Base-by-base conservation (phyloP, 1,140 invertebrate genomes). In the Octopus bimaculoides region DNA sequence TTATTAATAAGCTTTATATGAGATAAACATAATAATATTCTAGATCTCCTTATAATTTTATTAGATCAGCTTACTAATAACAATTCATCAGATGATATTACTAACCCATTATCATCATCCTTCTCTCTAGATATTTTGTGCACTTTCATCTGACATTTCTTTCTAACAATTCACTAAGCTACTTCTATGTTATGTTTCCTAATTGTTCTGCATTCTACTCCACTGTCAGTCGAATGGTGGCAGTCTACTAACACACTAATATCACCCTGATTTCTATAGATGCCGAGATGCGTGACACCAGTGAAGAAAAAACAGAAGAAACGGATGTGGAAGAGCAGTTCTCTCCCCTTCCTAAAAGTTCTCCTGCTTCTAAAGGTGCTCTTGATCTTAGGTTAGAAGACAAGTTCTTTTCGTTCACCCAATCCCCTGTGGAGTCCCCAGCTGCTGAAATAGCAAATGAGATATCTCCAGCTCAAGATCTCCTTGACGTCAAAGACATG, bases 241-340 rank as follows among this genome's bases (percentile, higher is more conserved):
- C 74, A 6, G 74, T 66, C 41, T 56, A 78, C 77, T 66, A 56
- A 78, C 77, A 41, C 54, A 78, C 77, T 78, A 78, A 78, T 66
- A 78, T 78, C 54, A 41, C 26, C n/a, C 78, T 79, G 81, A 74
- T 85, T 86, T 83, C 81, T 83, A 69, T 86, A 87, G 86, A 86
- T 86, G 85, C 84, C 79, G 85, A 86, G 78, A 81, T 84, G 75
- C 82, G 82, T 80, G 83, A 86, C 82, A 82, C 80, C 80, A 85
- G 81, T 79, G 84, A 86, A 81, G 86, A 85, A 79, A 86, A 86
- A 81, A 84, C 84, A 26, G 85, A 85, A 75, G 86, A 86, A 80
- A 88, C 84, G 75, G 86, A 87, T 81, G 85, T 86, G 26, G 87
- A 88, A 77, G 87, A 89, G 80, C 86, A 87, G 82, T 88, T 86